Evolutionary conservation across 1,140 invertebrate species (phyloP).

Genomic region (Dolichoris vasculosae): DNA sequence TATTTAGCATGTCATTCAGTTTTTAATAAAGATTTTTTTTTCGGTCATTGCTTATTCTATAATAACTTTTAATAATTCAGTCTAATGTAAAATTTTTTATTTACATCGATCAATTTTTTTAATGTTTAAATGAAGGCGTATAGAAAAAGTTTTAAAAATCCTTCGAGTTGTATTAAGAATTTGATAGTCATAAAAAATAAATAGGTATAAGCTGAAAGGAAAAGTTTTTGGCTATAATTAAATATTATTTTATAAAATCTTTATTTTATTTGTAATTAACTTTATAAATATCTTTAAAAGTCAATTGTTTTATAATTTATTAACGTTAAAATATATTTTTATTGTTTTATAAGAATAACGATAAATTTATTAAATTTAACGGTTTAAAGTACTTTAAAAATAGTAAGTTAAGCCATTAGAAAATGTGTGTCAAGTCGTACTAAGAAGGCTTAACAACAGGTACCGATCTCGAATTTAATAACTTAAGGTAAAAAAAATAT

Average conservation of each 20-base stretch:
- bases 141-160: too few species aligned
- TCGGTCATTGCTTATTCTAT: too few species aligned
- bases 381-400: neutral
- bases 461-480: neutral
- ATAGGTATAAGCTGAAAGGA: too few species aligned
- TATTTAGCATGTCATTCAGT: neutral
- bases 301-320: neutral
- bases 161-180: too few species aligned
- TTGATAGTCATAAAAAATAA: too few species aligned
- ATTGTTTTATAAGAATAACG: neutral
- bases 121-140: too few species aligned
- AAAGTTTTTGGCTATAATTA: too few species aligned
- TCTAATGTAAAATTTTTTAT: too few species aligned
- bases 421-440: slow-evolving; percentile 1
- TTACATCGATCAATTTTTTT: too few species aligned
- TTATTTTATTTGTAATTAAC: too few species aligned
- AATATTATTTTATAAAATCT: too few species aligned
- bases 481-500: neutral
- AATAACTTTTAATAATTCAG: too few species aligned
- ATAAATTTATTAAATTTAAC: slow-evolving; percentile 5
- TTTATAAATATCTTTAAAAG: neutral
- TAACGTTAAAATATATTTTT: neutral
- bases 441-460: neutral
- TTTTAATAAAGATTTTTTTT: neutral
- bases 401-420: neutral